Evolutionary conservation across 2,888 invertebrate genomes (phyloP), one percentile per base, ranked within the genome.

Genomic region (Thera britannica): DNA sequence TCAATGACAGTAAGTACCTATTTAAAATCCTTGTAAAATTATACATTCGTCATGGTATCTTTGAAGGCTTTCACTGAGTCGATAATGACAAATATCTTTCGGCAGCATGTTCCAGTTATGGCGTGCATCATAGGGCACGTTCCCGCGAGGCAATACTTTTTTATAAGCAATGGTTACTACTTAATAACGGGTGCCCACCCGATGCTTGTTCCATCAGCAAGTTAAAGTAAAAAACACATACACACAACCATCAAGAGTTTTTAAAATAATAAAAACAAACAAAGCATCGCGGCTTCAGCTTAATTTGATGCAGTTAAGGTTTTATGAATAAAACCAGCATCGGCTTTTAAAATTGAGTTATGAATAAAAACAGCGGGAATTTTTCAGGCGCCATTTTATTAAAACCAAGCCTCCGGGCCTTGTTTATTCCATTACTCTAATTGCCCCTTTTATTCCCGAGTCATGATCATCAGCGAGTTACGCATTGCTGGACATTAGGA

Each of bases 391-490:
- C 41, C 41, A 12, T 57, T 57, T 57, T 44, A 44, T 2, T 23
- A 36, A 38, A 58, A 56, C 38, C 57, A 35, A 36, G 56, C 35
- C 56, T 61, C 58, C 55, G 58, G 46, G 49, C 57, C 66, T 66
- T 52, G 61, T 61, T 46, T 67, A 63, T 70, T 68, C 67, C 66
- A 72, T 66, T 56, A 55, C 67, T 54, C 57, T 70, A 63, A 72
- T 70, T 72, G 69, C 65, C 58, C 54, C 38, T 57, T 54, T 61
- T 54, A 7, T 38, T 6, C 56, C 6, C 36, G 48, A 48, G n/a
- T 46, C 41, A 34, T 58, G 3, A n/a, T 48, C 58, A 58, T 34
- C 44, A 58, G 34, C 52, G 52, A 9, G 34, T 4, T 8, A 34
- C 8, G 9, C 23, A 34, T 34, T 52, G 52, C 52, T 34, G 34